Evolutionary conservation across 2,888 invertebrate species (phyloP).

Genomic region (Graphium colonna): DNA sequence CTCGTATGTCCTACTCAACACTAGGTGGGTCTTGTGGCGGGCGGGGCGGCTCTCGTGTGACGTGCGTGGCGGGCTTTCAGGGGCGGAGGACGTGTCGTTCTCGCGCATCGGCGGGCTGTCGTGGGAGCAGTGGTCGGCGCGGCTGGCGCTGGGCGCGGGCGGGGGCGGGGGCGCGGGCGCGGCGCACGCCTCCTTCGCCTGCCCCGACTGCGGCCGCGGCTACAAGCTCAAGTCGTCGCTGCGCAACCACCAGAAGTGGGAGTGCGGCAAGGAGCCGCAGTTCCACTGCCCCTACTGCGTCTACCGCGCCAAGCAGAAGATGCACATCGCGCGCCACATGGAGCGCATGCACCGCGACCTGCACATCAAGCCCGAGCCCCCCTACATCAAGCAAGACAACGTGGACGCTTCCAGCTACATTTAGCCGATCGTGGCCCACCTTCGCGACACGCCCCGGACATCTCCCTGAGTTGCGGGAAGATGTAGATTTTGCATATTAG

Average conservation of each 20-base stretch:
- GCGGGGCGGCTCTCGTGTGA: constrained; percentile 34
- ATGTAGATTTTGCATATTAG: too few species aligned
- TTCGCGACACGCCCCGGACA: too few species aligned
- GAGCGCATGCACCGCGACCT: constrained; percentile 89
- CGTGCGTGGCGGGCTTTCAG: constrained; percentile 56
- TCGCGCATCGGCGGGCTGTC: constrained; percentile 84
- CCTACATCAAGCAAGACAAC: constrained; percentile 73
- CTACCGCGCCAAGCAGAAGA: constrained; percentile 91
- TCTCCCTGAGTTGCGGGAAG: too few species aligned
- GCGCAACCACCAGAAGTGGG: constrained; percentile 92
- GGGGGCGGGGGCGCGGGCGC: constrained; percentile 50
- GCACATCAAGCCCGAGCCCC: constrained; percentile 71
- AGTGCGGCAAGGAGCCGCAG: constrained; percentile 91
- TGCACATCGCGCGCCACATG: constrained; percentile 91
- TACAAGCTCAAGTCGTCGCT: constrained; percentile 93
- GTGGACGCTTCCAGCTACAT: constrained; percentile 72
- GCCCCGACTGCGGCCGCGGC: constrained; percentile 90
- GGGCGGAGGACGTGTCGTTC: constrained; percentile 84
- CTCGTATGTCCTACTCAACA: too few species aligned
- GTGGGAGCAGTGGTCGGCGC: constrained; percentile 88
- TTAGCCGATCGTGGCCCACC: constrained; percentile 42
- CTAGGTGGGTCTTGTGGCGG: too few species aligned
- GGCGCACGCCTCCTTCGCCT: constrained; percentile 82
- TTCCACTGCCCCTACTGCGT: constrained; percentile 91
- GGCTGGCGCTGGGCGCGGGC: constrained; percentile 86